A percentile compares a stretch with the other conserved stretches of the same genome.
These are phyloP conservation scores for Tinamus guttatus DNA, from an alignment of 2,113 vertebrate species.

Conservation along the genomic window DNA sequence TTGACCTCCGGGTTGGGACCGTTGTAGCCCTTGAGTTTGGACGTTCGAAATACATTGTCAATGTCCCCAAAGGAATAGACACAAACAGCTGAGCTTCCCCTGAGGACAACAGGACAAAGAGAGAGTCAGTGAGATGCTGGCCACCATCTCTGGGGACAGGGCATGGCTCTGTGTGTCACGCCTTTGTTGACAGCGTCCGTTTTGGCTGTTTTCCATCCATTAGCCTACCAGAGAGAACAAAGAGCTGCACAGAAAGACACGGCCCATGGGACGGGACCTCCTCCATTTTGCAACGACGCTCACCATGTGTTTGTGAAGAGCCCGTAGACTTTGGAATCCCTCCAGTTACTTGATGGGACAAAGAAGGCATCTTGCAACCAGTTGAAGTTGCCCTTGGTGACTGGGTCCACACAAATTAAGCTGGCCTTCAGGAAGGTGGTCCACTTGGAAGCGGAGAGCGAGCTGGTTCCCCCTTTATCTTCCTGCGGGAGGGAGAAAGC, in stretches of 20 bases:
- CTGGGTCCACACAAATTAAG: constrained; percentile 86
- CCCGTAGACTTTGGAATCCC: constrained; percentile 81
- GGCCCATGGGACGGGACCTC: not conserved
- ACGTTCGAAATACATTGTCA: constrained; percentile 84
- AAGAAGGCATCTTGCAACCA: constrained; percentile 88
- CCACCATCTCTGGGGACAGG: accelerated
- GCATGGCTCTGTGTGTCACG: accelerated
- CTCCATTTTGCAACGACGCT: not conserved
- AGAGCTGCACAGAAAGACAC: not conserved
- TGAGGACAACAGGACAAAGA: not conserved
- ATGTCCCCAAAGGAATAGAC: constrained; percentile 86
- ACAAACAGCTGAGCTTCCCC: constrained; percentile 92
- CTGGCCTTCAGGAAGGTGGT: constrained; percentile 92
- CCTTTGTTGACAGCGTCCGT: accelerated
- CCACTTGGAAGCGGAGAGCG: constrained; percentile 88
- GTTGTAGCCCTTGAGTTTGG: constrained; percentile 84
- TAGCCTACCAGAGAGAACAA: not conserved
- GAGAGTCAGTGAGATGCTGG: not conserved
- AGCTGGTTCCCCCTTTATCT: constrained; percentile 88
- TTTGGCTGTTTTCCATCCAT: not conserved
- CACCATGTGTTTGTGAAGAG: constrained; percentile 94
- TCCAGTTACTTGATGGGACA: constrained; percentile 80
- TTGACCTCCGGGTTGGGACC: constrained; percentile 77
- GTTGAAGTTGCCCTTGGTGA: constrained; percentile 89
- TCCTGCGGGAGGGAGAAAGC: constrained; percentile 69